Conservation (phyloP, 2,888 invertebrate genomes). For the Fabriciana adippe region DNA sequence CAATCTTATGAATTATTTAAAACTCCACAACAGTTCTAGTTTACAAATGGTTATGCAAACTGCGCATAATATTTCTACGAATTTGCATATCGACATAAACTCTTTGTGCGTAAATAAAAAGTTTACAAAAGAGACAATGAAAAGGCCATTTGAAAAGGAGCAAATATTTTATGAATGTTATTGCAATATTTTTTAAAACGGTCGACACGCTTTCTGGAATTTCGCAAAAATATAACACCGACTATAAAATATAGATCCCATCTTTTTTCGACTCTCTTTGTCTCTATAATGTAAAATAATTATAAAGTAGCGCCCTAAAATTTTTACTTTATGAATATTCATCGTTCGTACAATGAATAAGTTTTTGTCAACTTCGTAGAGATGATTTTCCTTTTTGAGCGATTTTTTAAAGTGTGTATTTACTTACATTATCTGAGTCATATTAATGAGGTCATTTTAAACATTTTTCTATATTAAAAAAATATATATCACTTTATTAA, state of each 20-base stretch:
- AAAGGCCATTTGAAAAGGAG: conserved; percentile 51
- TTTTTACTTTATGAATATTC: conserved; percentile 28
- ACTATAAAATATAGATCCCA: conserved; percentile 51
- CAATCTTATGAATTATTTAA: too few species aligned
- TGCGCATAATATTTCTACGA: conserved; percentile 61
- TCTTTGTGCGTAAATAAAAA: conserved; percentile 59
- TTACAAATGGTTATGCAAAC: conserved; percentile 63
- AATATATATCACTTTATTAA: too few species aligned
- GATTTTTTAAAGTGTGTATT: neutral
- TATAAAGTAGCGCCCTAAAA: conserved; percentile 51
- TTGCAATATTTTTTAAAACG: conserved; percentile 53
- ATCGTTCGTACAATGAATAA: conserved; percentile 22
- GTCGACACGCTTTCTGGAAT: conserved; percentile 51
- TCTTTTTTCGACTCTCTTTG: conserved; percentile 51
- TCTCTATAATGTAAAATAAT: conserved; percentile 45
- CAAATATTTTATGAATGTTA: conserved; percentile 46
- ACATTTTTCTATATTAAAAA: too few species aligned
- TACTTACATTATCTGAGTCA: neutral
- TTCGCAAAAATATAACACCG: conserved; percentile 52
- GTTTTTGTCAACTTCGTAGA: conserved; percentile 17
- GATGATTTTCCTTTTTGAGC: neutral
- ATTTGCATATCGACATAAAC: conserved; percentile 67
- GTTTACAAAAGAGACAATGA: conserved; percentile 49
- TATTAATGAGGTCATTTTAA: too few species aligned
- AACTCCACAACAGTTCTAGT: conserved; percentile 21